Base-by-base conservation (phyloP, 2,113 vertebrate genomes). In the Pongo abelii region DNA sequence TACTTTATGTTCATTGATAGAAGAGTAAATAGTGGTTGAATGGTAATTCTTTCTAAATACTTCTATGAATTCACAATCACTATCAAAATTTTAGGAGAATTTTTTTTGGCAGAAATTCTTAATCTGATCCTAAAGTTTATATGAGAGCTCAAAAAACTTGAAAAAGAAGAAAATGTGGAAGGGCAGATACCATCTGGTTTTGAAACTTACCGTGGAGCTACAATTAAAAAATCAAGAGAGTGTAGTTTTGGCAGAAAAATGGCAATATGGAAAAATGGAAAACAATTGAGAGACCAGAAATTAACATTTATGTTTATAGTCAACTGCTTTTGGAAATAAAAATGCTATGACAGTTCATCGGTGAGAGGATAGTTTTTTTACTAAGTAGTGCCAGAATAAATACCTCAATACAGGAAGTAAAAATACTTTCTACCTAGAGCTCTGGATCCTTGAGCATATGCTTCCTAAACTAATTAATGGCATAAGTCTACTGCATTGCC, bases 401-500 rank as follows among this genome's bases (percentile, higher is more conserved):
- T 35, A 74, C 2, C 3, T 67, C 35, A 72, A 32, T 40, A 32
- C 59, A 94, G 40, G 12, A 59, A n/a, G 8, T 50, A 25, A 81
- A 79, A 78, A 30, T 9, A 3, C 8, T 90, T 40, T 40, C 59
- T 16, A 43, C 9, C 20, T 9, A 81, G 55, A 91, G 13, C 20
- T 67, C 30, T 35, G 40, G 30, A 48, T 81, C 18, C 27, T 64
- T 64, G 52, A 74, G 3, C 59, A 85, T n/a, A 64, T 23, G 1
- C 2, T 2, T 72, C 38, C 14, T 46, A 8, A 18, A 27, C 40
- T 75, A 13, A 89, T 67, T 14, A 83, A 81, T 30, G 3, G 0
- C 12, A 1, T 46, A 27, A 5, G 8, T 38, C 12, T 79, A n/a
- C 5, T 50, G 11, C 0, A 6, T 17, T 23, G 40, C 0, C 35